phyloP scores from a whole-genome alignment of 2,888 invertebrate genomes.

The Idaea biselata region DNA sequence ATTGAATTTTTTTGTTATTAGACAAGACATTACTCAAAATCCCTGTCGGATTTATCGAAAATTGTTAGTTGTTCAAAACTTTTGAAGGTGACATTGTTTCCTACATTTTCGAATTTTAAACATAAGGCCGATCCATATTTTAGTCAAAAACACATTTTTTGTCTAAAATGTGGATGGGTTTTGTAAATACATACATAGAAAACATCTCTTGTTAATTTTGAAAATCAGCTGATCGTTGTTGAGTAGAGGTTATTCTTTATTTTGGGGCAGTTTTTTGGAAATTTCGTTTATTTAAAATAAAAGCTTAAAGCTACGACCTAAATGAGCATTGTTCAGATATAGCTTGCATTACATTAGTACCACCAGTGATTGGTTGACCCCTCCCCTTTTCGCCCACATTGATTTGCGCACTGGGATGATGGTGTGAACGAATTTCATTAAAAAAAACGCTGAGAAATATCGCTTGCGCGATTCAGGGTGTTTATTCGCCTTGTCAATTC shows the following conservation, averaged over 20 bases:
- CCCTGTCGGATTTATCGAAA: too few relatives aligned
- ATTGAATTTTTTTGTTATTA: too few relatives aligned
- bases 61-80: too few relatives aligned
- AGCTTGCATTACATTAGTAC: conserved; percentile 62
- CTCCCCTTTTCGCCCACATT: conserved; percentile 39
- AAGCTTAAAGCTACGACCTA: conserved; percentile 20
- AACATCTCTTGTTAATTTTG: too few relatives aligned
- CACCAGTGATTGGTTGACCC: conserved; percentile 49
- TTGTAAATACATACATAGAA: too few relatives aligned
- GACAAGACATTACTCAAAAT: too few relatives aligned
- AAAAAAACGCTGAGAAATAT: conserved; percentile 10
- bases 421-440: conserved; percentile 45
- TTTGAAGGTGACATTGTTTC: too few relatives aligned
- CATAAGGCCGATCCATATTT: too few relatives aligned
- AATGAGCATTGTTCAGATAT: conserved; percentile 55
- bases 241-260: background rate
- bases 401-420: conserved; percentile 40
- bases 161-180: too few relatives aligned
- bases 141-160: too few relatives aligned
- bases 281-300: background rate
- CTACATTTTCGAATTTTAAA: too few relatives aligned
- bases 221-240: too few relatives aligned
- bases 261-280: background rate
- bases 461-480: background rate
- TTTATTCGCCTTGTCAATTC: background rate